phyloP scores from a whole-genome alignment of 2,797 vertebrate species.

The Carcharodon carcharias region DNA sequence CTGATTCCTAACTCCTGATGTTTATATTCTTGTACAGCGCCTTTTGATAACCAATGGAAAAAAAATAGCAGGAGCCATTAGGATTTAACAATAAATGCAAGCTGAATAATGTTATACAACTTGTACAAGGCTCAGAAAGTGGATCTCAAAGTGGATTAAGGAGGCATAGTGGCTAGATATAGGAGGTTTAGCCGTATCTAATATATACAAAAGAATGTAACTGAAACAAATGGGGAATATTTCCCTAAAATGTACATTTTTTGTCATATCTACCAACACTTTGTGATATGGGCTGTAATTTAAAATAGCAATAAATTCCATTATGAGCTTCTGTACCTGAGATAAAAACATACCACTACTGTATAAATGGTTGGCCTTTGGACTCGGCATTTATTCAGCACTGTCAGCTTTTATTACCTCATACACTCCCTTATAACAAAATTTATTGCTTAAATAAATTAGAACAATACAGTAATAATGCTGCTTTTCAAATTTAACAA shows the following conservation, averaged over 20 bases:
- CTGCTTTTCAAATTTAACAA: slow-evolving; percentile 20
- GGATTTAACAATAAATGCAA: neutral
- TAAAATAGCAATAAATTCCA: slow-evolving; percentile 35
- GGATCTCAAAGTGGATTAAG: neutral
- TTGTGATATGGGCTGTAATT: neutral
- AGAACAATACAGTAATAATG: slow-evolving; percentile 32
- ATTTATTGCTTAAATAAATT: slow-evolving; percentile 37
- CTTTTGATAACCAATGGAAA: neutral
- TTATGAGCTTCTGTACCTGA: slow-evolving; percentile 25
- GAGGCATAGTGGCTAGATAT: neutral
- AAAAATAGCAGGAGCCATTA: neutral
- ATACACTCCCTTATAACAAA: slow-evolving; percentile 32
- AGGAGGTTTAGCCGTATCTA: neutral
- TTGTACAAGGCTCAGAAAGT: neutral
- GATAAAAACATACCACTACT: slow-evolving; percentile 23
- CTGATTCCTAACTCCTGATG: neutral
- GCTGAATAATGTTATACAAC: neutral
- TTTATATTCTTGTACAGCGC: neutral
- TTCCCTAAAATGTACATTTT: slow-evolving; percentile 27
- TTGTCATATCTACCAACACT: slow-evolving; percentile 25
- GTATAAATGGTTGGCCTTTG: slow-evolving; percentile 36
- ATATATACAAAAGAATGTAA: neutral
- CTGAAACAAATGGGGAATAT: neutral
- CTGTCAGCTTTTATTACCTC: slow-evolving; percentile 35
- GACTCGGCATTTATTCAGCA: slow-evolving; percentile 33